Conservation (phyloP, 2,888 invertebrate species). For the Boloria euphrosyne region DNA sequence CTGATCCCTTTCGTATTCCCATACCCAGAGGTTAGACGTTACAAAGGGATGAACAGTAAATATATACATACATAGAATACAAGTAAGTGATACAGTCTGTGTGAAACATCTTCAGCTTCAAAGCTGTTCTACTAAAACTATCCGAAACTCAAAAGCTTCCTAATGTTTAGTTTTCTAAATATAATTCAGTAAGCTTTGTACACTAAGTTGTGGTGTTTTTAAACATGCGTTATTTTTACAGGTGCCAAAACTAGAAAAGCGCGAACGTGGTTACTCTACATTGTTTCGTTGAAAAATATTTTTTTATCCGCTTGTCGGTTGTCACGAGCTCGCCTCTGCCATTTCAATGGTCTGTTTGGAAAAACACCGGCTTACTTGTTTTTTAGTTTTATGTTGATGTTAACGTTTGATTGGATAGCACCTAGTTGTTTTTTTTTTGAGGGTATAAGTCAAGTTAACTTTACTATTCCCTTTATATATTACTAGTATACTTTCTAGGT, state of each 20-base stretch:
- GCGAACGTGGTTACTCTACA: constrained; percentile 14
- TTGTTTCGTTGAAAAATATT: constrained; percentile 29
- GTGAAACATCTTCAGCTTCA: no score
- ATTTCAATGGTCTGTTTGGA: constrained; percentile 30
- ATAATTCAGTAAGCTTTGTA: no score
- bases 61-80: no score
- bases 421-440: constrained; percentile 7
- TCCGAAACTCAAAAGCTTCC: no score
- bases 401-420: constrained; percentile 20
- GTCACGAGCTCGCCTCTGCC: constrained; percentile 26
- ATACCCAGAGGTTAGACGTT: no score
- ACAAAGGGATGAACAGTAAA: no score
- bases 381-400: constrained; percentile 22
- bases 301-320: constrained; percentile 29
- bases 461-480: no score
- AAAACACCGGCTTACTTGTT: constrained; percentile 17
- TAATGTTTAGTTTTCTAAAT: no score
- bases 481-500: not conserved
- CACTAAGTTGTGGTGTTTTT: no score
- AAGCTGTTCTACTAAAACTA: no score
- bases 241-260: constrained; percentile 18
- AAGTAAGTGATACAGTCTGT: no score
- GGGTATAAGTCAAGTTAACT: not conserved
- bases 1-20: no score
- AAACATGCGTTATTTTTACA: constrained; percentile 15